Evolutionary conservation across 2,797 vertebrate genomes (phyloP).

Genomic region (Melopsittacus undulatus): DNA sequence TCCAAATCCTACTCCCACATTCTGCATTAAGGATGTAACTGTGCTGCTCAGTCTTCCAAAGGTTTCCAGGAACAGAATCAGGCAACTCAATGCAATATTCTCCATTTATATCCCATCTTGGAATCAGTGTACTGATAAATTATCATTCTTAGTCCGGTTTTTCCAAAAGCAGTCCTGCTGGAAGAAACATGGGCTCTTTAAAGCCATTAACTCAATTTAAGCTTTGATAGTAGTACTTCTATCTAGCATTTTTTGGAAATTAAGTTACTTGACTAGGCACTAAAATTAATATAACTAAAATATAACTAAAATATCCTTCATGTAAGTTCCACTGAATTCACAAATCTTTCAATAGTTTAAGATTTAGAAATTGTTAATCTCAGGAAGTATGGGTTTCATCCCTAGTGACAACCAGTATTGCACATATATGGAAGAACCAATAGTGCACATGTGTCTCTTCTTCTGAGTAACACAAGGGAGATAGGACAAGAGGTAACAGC

Average conservation of each 20-base stretch:
- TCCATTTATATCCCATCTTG: background rate
- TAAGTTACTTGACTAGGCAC: background rate
- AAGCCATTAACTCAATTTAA: background rate
- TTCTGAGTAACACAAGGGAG: no score
- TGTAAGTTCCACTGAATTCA: background rate
- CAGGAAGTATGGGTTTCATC: background rate
- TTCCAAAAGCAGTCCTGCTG: background rate
- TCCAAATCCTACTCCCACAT: background rate
- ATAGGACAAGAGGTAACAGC: no score
- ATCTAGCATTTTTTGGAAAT: background rate
- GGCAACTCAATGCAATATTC: background rate
- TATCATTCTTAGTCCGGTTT: background rate
- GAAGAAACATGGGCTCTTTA: background rate
- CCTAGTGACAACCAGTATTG: background rate
- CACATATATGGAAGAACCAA: background rate
- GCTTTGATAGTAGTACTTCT: accelerated
- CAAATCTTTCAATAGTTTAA: background rate
- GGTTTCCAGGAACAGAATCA: background rate
- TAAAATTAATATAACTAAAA: background rate
- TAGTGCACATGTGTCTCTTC: no score
- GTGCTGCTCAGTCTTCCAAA: background rate
- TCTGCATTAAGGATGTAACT: background rate
- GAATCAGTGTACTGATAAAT: background rate
- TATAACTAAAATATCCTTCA: background rate
- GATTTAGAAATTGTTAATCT: background rate